Evolutionary conservation across 2,888 invertebrate genomes (phyloP).

Genomic region (Trachelus tabidus): DNA sequence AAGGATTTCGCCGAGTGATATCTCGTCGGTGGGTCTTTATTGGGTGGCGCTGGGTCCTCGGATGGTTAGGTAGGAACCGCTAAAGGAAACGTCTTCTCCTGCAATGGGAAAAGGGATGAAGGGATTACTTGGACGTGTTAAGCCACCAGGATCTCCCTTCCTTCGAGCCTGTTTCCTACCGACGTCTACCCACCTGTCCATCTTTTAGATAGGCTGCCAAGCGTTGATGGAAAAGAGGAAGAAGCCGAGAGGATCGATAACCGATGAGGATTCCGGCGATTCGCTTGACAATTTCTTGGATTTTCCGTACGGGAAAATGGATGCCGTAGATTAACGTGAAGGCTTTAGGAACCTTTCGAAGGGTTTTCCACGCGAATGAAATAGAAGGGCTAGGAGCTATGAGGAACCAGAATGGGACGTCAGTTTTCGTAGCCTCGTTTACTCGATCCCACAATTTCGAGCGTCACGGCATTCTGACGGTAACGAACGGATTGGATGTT

Average conservation of each 20-base stretch:
- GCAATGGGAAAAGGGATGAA: conserved; percentile 58
- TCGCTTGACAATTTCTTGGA: not conserved
- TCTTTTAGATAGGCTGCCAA: conserved; percentile 25
- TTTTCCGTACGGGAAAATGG: not conserved
- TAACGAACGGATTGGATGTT: not conserved
- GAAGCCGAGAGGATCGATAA: not conserved
- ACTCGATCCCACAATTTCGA: not conserved
- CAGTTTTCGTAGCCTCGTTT: not conserved
- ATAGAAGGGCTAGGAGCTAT: not conserved
- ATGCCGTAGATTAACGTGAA: not conserved
- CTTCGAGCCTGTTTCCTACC: conserved; percentile 41
- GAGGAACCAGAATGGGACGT: not conserved
- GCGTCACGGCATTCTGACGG: not conserved
- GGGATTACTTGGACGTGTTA: conserved; percentile 60
- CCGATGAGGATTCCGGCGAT: not conserved
- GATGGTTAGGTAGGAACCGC: conserved; percentile 10
- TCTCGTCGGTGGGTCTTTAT: conserved; percentile 15
- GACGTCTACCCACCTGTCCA: conserved; percentile 48
- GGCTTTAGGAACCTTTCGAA: not conserved
- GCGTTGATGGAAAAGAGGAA: not conserved
- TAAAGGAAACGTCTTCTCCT: conserved; percentile 39
- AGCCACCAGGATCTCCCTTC: conserved; percentile 51
- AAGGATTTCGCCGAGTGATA: conserved; percentile 16
- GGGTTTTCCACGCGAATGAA: not conserved
- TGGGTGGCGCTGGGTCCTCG: not conserved